Evolutionary conservation across 2,888 invertebrate species (phyloP).

Genomic region (Microplitis manilae): DNA sequence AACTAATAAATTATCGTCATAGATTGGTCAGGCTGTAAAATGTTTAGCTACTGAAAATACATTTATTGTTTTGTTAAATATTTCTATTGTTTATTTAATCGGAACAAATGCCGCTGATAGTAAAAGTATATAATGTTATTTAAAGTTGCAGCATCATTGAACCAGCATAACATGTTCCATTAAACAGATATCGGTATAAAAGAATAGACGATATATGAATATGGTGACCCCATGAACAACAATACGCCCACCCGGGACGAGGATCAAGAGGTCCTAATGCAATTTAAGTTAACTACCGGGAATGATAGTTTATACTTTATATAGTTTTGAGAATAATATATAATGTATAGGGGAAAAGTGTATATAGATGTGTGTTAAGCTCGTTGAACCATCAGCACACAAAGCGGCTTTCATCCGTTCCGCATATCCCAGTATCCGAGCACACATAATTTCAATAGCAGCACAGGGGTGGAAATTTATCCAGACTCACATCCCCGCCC

Average conservation of each 20-base stretch:
- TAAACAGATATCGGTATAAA: conserved; percentile 53
- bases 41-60: too few species aligned
- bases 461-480: conserved; percentile 19
- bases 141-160: conserved; percentile 35
- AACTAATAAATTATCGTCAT: too few species aligned
- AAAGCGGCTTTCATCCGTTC: conserved; percentile 41
- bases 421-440: conserved; percentile 18
- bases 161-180: conserved; percentile 55
- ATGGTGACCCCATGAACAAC: conserved; percentile 48
- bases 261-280: conserved; percentile 61
- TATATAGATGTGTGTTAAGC: conserved; percentile 32
- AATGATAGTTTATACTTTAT: conserved; percentile 57
- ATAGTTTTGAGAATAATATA: conserved; percentile 32
- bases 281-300: conserved; percentile 67
- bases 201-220: conserved; percentile 13
- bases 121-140: neutral
- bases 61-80: too few species aligned
- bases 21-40: too few species aligned
- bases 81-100: too few species aligned
- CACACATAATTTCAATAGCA: conserved; percentile 28
- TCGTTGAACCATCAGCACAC: conserved; percentile 47
- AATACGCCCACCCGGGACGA: conserved; percentile 56
- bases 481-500: conserved; percentile 33
- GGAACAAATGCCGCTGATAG: too few species aligned
- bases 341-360: conserved; percentile 28